Evolutionary conservation across 2,888 invertebrate genomes (phyloP).

Genomic region (Philhelius pedissequus): DNA sequence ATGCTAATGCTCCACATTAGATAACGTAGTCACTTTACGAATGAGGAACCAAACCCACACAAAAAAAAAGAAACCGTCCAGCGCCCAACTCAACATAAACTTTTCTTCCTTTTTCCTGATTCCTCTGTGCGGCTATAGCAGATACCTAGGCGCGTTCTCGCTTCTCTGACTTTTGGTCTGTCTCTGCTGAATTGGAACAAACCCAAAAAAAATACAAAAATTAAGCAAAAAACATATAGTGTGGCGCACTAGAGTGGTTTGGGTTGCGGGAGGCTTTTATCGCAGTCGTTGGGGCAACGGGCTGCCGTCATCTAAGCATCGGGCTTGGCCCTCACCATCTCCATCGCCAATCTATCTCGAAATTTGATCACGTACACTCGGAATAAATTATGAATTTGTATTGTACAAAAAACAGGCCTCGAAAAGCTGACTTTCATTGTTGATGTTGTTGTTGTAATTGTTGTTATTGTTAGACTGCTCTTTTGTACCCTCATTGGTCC

Average conservation of each 20-base stretch:
- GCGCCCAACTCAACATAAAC: slow-evolving; percentile 1
- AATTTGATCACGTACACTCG: slow-evolving; percentile 62
- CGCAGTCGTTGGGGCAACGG: background rate
- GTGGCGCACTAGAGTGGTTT: background rate
- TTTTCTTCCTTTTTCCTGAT: slow-evolving; percentile 38
- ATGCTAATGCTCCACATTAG: slow-evolving; percentile 54
- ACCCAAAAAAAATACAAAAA: background rate
- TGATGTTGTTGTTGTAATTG: background rate
- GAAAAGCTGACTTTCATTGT: background rate
- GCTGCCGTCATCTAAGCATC: background rate
- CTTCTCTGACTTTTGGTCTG: slow-evolving; percentile 12
- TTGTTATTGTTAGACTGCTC: background rate
- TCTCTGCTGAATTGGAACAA: slow-evolving; percentile 32
- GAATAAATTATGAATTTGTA: slow-evolving; percentile 67
- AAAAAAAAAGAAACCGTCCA: slow-evolving; percentile 2
- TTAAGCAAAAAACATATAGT: background rate
- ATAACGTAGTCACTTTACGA: slow-evolving; percentile 51
- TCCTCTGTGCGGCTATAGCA: background rate
- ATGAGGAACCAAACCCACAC: background rate
- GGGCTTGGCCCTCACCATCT: slow-evolving; percentile 8
- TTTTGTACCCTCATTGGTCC: slow-evolving; percentile 25
- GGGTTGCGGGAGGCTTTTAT: background rate
- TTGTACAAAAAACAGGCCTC: slow-evolving; percentile 49
- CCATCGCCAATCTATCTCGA: slow-evolving; percentile 46
- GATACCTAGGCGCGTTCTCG: background rate